Evolutionary conservation across 2,888 invertebrate genomes (phyloP).

Genomic region (Mesoligia furuncula): DNA sequence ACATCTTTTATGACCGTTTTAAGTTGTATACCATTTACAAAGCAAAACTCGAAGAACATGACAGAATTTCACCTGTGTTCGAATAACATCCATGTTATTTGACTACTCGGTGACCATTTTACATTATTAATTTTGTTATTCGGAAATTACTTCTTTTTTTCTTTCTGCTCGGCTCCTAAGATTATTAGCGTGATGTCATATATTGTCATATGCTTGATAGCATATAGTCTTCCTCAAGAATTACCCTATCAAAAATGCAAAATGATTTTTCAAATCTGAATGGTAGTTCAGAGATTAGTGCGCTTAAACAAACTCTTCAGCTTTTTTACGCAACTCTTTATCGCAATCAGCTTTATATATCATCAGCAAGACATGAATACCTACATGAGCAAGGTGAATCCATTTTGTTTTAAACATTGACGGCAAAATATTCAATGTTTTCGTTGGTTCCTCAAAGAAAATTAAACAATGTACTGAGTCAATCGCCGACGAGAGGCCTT

Average conservation of each 20-base stretch:
- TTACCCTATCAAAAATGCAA: no score
- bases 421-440: not conserved
- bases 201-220: no score
- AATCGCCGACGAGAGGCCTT: not conserved
- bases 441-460: slow-evolving; percentile 13
- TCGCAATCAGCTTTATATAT: no score
- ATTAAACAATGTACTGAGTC: slow-evolving; percentile 16
- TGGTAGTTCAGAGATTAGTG: no score
- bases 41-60: not conserved
- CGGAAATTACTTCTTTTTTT: not conserved
- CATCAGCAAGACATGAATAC: not conserved
- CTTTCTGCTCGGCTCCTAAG: no score
- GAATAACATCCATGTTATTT: not conserved
- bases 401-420: slow-evolving; percentile 29
- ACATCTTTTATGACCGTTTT: not conserved
- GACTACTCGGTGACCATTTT: not conserved
- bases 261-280: no score
- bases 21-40: not conserved
- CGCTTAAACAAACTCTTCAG: no score
- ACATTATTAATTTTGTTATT: not conserved
- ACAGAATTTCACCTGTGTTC: not conserved
- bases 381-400: not conserved
- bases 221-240: no score
- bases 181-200: no score
- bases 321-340: no score